Evolutionary conservation across 2,797 vertebrate species (phyloP).

Genomic region (Synanceia verrucosa): DNA sequence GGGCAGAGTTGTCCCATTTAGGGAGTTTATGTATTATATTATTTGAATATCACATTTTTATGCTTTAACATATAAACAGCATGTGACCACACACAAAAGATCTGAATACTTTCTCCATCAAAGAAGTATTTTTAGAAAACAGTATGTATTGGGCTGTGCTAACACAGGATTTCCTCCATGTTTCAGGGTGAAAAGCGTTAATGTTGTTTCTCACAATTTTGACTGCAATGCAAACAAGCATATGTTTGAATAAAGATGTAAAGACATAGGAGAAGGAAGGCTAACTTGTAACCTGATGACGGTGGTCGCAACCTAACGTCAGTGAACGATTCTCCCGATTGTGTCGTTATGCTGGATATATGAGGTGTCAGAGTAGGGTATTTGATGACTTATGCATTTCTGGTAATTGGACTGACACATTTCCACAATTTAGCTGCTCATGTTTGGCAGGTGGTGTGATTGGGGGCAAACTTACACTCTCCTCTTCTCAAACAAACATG

Average conservation of each 20-base stretch:
- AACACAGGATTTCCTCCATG: neutral
- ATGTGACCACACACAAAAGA: no score
- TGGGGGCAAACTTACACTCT: neutral
- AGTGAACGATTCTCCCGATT: neutral
- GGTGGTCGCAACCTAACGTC: neutral
- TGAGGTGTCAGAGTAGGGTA: neutral
- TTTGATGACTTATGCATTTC: neutral
- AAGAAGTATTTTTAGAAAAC: neutral
- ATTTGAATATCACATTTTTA: no score
- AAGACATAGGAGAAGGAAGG: neutral
- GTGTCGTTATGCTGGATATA: neutral
- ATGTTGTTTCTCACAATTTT: neutral
- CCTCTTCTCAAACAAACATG: neutral
- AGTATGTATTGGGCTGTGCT: slow-evolving; percentile 2
- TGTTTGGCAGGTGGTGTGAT: neutral
- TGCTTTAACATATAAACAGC: no score
- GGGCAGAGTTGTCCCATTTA: no score
- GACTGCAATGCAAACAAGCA: neutral
- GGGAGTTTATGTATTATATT: no score
- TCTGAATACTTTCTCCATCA: no score
- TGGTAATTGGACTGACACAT: neutral
- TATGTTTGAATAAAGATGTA: neutral
- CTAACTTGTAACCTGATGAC: neutral
- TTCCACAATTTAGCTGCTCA: neutral
- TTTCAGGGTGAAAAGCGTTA: neutral